Conservation (phyloP, 2,113 vertebrate species). For the Saccopteryx bilineata region DNA sequence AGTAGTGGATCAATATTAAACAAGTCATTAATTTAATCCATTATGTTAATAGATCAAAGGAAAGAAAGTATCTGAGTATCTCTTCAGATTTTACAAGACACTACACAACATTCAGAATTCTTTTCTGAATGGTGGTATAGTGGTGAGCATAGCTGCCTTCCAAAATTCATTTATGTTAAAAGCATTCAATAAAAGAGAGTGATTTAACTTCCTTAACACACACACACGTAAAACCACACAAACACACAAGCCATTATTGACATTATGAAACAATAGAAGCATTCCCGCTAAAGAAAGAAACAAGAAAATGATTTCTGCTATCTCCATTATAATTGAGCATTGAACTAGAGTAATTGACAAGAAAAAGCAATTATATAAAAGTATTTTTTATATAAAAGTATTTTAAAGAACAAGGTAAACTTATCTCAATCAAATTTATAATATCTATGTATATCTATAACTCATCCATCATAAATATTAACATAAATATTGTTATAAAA, state of each 20-base stretch:
- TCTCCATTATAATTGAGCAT: not conserved
- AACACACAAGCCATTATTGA: not conserved
- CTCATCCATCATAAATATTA: not conserved
- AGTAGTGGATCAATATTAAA: constrained; percentile 33
- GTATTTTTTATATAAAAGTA: not conserved
- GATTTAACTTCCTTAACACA: not conserved
- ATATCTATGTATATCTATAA: not conserved
- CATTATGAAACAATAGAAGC: not conserved
- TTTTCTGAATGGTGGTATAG: constrained; percentile 87
- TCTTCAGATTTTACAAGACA: not conserved
- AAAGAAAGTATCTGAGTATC: not conserved
- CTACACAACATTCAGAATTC: constrained; percentile 11
- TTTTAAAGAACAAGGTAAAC: not conserved
- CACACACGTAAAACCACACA: not conserved
- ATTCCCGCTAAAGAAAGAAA: not conserved
- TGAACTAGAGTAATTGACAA: not conserved
- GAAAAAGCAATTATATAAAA: not conserved
- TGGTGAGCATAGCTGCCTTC: constrained; percentile 93
- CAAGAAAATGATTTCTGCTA: not conserved
- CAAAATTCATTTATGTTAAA: constrained; percentile 59
- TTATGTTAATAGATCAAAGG: constrained; percentile 15
- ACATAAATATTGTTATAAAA: not conserved
- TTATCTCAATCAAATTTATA: too few species aligned
- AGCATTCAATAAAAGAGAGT: not conserved
- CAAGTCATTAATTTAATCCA: constrained; percentile 41